These are phyloP conservation scores for Limnothrissa miodon DNA, from an alignment of 2,113 vertebrate species.

Conservation along the genomic window DNA sequence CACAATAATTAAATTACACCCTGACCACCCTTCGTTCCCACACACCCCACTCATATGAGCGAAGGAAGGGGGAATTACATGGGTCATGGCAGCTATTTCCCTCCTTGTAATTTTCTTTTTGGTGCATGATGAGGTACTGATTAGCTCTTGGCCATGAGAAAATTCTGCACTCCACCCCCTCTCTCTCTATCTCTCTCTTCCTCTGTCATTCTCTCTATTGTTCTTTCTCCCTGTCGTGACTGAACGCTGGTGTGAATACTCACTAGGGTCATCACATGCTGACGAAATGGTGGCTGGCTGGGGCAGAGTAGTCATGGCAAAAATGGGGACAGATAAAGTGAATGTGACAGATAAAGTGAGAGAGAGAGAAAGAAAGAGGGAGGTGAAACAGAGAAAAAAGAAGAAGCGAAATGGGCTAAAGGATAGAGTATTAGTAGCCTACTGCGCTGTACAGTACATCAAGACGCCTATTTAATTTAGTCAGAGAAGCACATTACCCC, in stretches of 20 bases:
- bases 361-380: conserved; percentile 1
- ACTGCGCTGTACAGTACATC: not conserved
- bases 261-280: not conserved
- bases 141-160: not conserved
- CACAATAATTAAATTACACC: conserved; percentile 49
- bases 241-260: not conserved
- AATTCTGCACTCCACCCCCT: not conserved
- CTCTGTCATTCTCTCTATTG: not conserved
- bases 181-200: not conserved
- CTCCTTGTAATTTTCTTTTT: conserved; percentile 7
- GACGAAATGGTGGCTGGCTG: not conserved
- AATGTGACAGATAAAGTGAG: not conserved
- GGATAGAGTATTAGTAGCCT: not conserved
- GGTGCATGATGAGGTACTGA: not conserved
- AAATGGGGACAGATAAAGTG: not conserved
- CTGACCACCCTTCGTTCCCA: conserved; percentile 1
- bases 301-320: not conserved
- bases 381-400: not conserved
- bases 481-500: not conserved
- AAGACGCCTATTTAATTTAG: not conserved
- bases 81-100: conserved; percentile 34
- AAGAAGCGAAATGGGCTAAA: not conserved
- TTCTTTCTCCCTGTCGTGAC: not conserved
- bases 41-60: not conserved
- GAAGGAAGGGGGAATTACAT: conserved; percentile 33